A percentile compares a stretch with the other conserved stretches of the same genome.
phyloP scores from a whole-genome alignment of 2,113 vertebrate species.

The Capreolus pygargus region DNA sequence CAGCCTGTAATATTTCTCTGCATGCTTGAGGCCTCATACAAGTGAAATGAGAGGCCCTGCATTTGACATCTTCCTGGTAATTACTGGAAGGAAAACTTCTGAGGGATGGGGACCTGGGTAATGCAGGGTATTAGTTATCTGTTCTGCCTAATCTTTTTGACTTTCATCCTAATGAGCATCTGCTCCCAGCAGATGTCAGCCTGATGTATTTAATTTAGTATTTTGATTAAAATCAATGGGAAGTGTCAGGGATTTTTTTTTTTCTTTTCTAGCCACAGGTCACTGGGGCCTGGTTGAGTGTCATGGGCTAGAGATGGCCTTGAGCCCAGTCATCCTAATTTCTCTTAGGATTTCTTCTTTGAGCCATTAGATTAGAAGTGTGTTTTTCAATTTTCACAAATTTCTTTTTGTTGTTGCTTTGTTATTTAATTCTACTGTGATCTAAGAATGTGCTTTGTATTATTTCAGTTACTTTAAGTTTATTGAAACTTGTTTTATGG shows the following conservation, averaged over 20 bases:
- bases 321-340: conserved; percentile 31
- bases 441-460: neutral
- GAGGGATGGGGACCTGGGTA: conserved; percentile 33
- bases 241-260: conserved; percentile 27
- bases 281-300: neutral
- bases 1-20: conserved; percentile 41
- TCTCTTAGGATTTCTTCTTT: conserved; percentile 35
- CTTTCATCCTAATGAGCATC: conserved; percentile 69
- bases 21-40: conserved; percentile 57
- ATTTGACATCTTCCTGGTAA: conserved; percentile 57
- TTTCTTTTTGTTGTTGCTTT: conserved; percentile 31
- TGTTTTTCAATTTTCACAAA: conserved; percentile 7
- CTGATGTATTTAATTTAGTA: conserved; percentile 68
- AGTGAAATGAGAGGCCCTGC: conserved; percentile 51
- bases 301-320: neutral
- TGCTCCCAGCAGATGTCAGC: conserved; percentile 56
- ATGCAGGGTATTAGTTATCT: conserved; percentile 67
- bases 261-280: conserved; percentile 43
- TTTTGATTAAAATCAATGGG: conserved; percentile 49
- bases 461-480: conserved; percentile 41
- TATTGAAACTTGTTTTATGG: neutral
- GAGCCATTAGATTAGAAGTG: neutral
- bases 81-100: conserved; percentile 59
- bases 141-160: conserved; percentile 58
- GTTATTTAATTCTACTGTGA: conserved; percentile 7